Evolutionary conservation across 2,113 vertebrate species (phyloP).

Genomic region (Grallaria varia): DNA sequence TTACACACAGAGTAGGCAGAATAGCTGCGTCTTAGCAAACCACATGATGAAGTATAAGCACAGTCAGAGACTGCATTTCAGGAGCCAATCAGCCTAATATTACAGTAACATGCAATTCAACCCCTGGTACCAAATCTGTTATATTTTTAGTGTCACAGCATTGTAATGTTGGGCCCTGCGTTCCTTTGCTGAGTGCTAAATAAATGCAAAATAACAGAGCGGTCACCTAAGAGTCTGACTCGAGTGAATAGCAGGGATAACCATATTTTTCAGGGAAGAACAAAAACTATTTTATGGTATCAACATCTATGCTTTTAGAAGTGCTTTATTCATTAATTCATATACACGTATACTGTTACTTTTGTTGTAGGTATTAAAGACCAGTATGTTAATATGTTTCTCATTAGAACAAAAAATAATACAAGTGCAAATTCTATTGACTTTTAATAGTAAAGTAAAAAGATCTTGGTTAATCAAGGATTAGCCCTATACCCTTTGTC

Average conservation of each 20-base stretch:
- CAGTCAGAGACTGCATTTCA: background rate
- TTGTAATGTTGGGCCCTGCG: background rate
- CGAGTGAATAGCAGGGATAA: background rate
- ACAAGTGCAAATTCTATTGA: background rate
- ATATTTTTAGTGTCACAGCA: background rate
- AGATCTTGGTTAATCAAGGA: background rate
- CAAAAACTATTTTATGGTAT: background rate
- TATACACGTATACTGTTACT: background rate
- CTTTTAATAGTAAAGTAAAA: background rate
- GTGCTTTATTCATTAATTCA: background rate
- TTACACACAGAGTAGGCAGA: background rate
- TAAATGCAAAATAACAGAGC: background rate
- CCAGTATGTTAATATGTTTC: background rate
- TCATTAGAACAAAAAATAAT: background rate
- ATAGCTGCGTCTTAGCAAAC: background rate
- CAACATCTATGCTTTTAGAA: background rate
- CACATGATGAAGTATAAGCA: background rate
- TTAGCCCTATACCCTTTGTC: background rate
- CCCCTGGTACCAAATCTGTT: background rate
- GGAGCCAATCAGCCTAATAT: background rate
- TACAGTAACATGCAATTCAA: background rate
- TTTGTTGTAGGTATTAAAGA: background rate
- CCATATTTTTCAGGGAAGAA: background rate
- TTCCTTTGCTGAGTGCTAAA: background rate
- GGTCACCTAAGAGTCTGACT: background rate